Evolutionary conservation across 2,797 vertebrate species (phyloP).

Genomic region (Masticophis lateralis): DNA sequence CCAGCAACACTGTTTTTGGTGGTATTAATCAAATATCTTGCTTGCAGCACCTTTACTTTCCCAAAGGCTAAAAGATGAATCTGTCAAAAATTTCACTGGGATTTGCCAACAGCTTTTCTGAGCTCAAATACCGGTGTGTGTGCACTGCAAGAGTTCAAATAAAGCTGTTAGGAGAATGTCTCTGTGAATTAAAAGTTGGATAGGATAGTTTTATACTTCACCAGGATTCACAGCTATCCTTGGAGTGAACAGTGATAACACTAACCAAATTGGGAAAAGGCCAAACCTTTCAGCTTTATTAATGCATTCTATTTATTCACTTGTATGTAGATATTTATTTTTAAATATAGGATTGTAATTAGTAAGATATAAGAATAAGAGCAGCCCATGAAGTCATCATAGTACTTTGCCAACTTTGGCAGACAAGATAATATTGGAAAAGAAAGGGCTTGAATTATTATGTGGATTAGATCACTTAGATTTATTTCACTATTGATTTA

Average conservation of each 20-base stretch:
- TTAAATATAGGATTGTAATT: conserved; percentile 61
- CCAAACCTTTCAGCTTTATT: conserved; percentile 61
- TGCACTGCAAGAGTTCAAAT: conserved; percentile 66
- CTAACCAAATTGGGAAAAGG: conserved; percentile 49
- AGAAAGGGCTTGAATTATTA: not conserved
- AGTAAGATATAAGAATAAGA: conserved; percentile 57
- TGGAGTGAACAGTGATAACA: conserved; percentile 48
- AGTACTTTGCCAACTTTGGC: conserved; percentile 26
- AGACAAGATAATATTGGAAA: conserved; percentile 24
- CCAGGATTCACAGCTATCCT: conserved; percentile 54
- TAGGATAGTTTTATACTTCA: conserved; percentile 63
- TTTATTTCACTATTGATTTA: not conserved
- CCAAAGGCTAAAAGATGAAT: conserved; percentile 77
- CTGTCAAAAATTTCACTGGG: conserved; percentile 76
- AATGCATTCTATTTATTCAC: conserved; percentile 62
- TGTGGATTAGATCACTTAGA: conserved; percentile 11
- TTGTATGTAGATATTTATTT: conserved; percentile 62
- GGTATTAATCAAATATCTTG: conserved; percentile 83
- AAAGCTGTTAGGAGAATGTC: conserved; percentile 64
- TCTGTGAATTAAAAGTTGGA: conserved; percentile 65
- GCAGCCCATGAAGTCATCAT: conserved; percentile 51
- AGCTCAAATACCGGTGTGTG: conserved; percentile 59
- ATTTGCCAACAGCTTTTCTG: conserved; percentile 76
- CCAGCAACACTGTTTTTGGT: conserved; percentile 78
- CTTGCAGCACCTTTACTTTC: conserved; percentile 77